Percentiles rank a stretch among this genome's conserved stretches.
These are phyloP conservation scores for Onychorhynchus coronatus DNA, from an alignment of 2,113 vertebrate species.

Conservation along the genomic window DNA sequence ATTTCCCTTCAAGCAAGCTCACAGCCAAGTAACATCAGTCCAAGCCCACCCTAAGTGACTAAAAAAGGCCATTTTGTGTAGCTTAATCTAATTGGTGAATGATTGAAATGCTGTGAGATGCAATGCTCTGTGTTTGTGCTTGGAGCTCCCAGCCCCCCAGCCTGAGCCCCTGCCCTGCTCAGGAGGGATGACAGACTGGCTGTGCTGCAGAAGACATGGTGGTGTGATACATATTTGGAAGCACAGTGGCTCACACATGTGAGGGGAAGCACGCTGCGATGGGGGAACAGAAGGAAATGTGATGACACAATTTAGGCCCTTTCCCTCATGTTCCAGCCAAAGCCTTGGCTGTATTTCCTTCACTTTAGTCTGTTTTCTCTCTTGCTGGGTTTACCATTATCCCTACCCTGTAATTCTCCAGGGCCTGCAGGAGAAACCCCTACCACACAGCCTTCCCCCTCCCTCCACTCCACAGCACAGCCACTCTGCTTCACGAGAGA, in stretches of 20 bases:
- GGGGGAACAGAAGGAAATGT: not conserved
- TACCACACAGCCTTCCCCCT: not conserved
- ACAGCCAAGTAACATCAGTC: not conserved
- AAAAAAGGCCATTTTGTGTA: not conserved
- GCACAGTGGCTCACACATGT: not conserved
- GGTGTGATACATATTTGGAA: not conserved
- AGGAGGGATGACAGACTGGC: not conserved
- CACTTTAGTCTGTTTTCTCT: not conserved
- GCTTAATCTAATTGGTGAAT: not conserved
- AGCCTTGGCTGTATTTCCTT: not conserved
- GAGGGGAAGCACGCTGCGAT: fast-evolving
- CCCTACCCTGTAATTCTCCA: not conserved
- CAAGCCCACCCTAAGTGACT: not conserved
- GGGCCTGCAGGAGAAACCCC: not conserved
- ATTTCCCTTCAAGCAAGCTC: not conserved
- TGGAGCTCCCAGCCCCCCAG: not conserved
- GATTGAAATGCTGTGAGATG: not conserved
- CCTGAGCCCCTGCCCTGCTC: not conserved
- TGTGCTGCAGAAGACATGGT: not conserved
- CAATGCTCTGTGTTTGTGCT: fast-evolving
- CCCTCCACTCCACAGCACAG: not conserved
- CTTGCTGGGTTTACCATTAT: not conserved
- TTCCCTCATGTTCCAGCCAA: not conserved
- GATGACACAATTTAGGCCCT: not conserved
- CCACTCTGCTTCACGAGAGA: not conserved